phyloP scores from a whole-genome alignment of 2,797 vertebrate species.

The Eremophila alpestris region DNA sequence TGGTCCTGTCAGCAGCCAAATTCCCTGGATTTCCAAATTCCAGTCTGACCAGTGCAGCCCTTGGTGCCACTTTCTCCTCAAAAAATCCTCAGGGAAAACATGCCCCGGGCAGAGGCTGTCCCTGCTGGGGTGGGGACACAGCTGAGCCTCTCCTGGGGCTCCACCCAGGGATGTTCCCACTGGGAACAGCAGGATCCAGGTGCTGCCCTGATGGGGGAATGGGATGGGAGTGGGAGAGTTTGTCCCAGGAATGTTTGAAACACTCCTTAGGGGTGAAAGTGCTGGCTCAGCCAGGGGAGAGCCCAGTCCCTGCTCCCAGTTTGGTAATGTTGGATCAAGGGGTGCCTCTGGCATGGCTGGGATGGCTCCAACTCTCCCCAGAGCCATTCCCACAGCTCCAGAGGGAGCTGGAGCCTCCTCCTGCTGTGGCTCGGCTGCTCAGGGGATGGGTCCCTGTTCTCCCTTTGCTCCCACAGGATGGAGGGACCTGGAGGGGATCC shows the following conservation, averaged over 20 bases:
- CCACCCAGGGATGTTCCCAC: background rate
- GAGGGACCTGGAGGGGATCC: background rate
- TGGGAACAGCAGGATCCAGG: background rate
- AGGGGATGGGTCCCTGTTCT: background rate
- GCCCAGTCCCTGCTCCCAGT: background rate
- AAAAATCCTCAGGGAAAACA: background rate
- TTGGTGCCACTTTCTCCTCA: background rate
- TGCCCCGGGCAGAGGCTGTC: background rate
- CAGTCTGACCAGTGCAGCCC: background rate
- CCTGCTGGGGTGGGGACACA: background rate
- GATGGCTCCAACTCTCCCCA: background rate
- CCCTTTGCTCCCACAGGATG: background rate
- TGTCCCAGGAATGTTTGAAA: background rate
- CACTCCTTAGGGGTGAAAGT: rapidly evolving
- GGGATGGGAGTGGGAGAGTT: background rate
- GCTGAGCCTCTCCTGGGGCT: background rate
- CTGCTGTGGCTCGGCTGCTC: background rate
- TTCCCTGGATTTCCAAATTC: background rate
- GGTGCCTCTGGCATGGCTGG: background rate
- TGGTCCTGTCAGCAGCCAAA: background rate
- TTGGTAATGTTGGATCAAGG: background rate
- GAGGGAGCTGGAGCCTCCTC: background rate
- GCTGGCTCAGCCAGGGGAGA: background rate
- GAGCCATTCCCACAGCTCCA: background rate
- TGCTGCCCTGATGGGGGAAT: background rate